Evolutionary conservation across 2,113 vertebrate genomes (phyloP).

Genomic region (Morone saxatilis): DNA sequence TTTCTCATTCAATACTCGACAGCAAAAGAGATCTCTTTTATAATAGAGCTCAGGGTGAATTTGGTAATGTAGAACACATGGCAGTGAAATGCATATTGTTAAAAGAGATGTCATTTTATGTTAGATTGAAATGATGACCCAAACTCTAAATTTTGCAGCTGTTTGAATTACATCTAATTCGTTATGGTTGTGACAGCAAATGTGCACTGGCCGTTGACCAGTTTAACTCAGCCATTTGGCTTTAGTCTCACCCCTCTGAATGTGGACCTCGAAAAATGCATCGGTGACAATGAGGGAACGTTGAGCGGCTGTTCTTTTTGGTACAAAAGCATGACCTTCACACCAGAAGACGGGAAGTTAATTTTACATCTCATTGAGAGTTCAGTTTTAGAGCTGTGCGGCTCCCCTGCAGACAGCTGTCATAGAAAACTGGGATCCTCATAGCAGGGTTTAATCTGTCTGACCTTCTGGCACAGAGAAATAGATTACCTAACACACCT

Average conservation of each 20-base stretch:
- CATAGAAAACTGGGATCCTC: conserved; percentile 78
- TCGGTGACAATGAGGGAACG: conserved; percentile 21
- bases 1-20: conserved; percentile 27
- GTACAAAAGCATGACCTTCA: conserved; percentile 75
- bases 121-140: conserved; percentile 13
- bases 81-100: conserved; percentile 20
- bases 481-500: conserved; percentile 78
- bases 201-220: conserved; percentile 2
- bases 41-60: conserved; percentile 7
- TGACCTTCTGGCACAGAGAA: conserved; percentile 82
- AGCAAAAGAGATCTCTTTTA: conserved; percentile 6
- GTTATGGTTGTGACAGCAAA: conserved; percentile 25
- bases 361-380: conserved; percentile 84
- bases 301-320: conserved; percentile 36
- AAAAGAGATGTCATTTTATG: conserved; percentile 5
- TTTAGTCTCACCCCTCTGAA: conserved; percentile 37
- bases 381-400: conserved; percentile 69
- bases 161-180: conserved; percentile 14
- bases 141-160: neutral
- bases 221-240: neutral
- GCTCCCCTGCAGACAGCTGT: conserved; percentile 79
- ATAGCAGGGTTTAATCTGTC: conserved; percentile 81
- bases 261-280: conserved; percentile 27
- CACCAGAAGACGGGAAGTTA: conserved; percentile 72
- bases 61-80: neutral